Evolutionary conservation across 2,113 vertebrate genomes (phyloP), one percentile per base, ranked within the genome.

Genomic region (Danio rerio): DNA sequence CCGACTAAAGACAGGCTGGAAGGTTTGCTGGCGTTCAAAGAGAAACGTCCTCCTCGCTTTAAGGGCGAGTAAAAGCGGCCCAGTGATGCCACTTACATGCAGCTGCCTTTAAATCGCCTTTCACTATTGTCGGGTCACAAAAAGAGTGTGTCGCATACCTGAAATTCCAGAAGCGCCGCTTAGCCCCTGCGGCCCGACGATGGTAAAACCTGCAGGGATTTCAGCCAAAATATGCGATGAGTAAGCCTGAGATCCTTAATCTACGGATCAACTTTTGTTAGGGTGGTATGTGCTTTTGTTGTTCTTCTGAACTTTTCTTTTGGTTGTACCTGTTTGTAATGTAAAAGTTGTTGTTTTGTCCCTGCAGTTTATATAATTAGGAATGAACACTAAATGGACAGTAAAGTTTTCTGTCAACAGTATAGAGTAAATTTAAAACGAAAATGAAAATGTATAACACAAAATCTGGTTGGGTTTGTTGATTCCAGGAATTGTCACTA

Each of bases 1-100:
- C 95, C 97, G 78, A 99, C 98, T 11, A 98, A 99, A 91, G 98
- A 99, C 89, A 95, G 98, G 77, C 87, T 98, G 85, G 98, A 99
- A 92, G 98, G 98, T 83, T 93, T 99, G 88, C 89, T 95, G 88
- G 98, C 98, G 0, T 99, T 99, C 93, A 98, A 96, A 89, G 98
- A 99, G 90, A 99, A 99, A 87, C 93, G 98, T 82, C 88, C 92
- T 65, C 98, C 98, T 85, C 91, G 92, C 49, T 99, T 85, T 88
- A 98, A 96, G 88, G 98, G 98, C 81, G 97, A 99, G 87, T 99
- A 95, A 93, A 16, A 0, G 12, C 0, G 15, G 40, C 5, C 18
- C 12, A 7, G 61, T 31, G 15, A 62, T 78, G 70, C 7, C 47
- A 5, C 31, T 56, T 15, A 68, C 66, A 15, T 62, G 81, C 65